These are phyloP conservation scores for Tragelaphus imberbis DNA, from an alignment of 2,113 vertebrate species.

Conservation along the genomic window DNA sequence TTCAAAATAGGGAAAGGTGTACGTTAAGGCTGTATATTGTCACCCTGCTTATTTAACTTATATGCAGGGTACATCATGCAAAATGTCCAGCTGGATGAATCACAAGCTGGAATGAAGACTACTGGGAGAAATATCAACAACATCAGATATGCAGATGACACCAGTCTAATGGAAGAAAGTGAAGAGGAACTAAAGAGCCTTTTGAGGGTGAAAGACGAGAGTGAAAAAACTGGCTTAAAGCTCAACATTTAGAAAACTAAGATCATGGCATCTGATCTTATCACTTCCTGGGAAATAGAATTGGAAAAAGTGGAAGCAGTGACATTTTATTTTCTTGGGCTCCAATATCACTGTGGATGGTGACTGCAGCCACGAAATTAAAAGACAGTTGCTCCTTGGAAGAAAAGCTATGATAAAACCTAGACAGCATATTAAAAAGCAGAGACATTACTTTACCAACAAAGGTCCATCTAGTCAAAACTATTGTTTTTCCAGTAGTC, in stretches of 20 bases:
- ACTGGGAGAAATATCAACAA: not conserved
- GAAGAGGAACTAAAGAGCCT: not conserved
- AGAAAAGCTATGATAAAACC: not conserved
- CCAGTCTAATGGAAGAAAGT: not conserved
- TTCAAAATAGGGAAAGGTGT: not conserved
- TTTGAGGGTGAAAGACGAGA: not conserved
- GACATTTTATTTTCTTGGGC: not conserved
- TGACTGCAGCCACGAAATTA: not conserved
- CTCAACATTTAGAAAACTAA: not conserved
- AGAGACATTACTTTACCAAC: not conserved
- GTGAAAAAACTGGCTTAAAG: not conserved
- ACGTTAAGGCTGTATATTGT: not conserved
- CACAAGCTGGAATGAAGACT: not conserved
- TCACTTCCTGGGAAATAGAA: not conserved
- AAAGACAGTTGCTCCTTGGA: not conserved
- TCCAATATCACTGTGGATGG: not conserved
- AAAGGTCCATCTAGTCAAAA: not conserved
- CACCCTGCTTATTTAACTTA: not conserved
- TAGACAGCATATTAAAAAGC: not conserved
- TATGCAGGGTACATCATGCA: not conserved
- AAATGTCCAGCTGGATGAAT: not conserved
- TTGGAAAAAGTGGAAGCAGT: not conserved
- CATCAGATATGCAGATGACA: not conserved
- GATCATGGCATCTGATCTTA: not conserved
- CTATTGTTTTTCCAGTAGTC: not conserved